These are phyloP conservation scores for Poeciliopsis paucimaculata DNA, from an alignment of 2,797 vertebrate genomes.

Conservation along the genomic window DNA sequence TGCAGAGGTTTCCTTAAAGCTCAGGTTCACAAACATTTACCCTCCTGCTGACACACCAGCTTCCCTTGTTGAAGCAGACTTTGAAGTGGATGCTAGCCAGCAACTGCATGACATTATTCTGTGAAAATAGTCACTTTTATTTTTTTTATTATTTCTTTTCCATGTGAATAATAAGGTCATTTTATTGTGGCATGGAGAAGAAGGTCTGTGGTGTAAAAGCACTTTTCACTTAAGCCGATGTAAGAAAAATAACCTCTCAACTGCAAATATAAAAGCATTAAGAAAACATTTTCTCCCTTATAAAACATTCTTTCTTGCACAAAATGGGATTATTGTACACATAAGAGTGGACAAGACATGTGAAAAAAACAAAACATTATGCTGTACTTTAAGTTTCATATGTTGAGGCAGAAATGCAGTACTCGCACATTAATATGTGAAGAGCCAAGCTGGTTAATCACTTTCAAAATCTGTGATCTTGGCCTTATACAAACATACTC, in stretches of 20 bases:
- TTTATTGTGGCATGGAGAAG: background rate
- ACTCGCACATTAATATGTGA: background rate
- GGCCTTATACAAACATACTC: background rate
- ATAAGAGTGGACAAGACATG: background rate
- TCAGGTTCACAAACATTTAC: slow-evolving; percentile 9
- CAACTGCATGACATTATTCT: slow-evolving; percentile 31
- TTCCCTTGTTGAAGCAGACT: slow-evolving; percentile 15
- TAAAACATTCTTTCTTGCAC: background rate
- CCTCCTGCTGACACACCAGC: slow-evolving; percentile 19
- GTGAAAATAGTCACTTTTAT: slow-evolving; percentile 39
- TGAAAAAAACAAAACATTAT: background rate
- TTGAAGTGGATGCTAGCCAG: slow-evolving; percentile 47
- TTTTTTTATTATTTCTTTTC: slow-evolving; percentile 19
- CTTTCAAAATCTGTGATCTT: background rate
- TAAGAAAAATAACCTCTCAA: background rate
- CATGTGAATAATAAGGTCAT: slow-evolving; percentile 20
- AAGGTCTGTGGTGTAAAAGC: background rate
- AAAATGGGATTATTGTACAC: background rate
- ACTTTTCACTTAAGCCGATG: background rate
- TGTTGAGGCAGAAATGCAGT: background rate
- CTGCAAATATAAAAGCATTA: background rate
- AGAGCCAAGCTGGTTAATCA: background rate
- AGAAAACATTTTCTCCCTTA: background rate
- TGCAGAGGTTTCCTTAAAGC: slow-evolving; percentile 28
- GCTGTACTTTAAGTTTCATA: background rate